Evolutionary conservation across 2,113 vertebrate species (phyloP).

Genomic region (Mus pahari): DNA sequence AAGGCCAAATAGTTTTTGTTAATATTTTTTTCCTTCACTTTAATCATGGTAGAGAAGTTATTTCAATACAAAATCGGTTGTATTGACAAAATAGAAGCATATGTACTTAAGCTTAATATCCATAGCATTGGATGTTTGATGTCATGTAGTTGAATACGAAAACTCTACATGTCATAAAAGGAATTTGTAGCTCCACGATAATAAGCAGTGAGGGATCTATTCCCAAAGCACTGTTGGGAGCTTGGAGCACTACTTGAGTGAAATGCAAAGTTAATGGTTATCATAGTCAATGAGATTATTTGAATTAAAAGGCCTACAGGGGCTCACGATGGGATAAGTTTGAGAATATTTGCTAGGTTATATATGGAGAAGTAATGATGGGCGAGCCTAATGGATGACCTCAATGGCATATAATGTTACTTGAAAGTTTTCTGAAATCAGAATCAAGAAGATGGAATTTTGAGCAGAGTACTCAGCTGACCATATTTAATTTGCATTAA

Average conservation of each 20-base stretch:
- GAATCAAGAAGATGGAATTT: neutral
- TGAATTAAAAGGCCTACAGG: neutral
- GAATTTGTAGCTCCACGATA: neutral
- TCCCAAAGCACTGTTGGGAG: neutral
- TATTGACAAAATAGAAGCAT: neutral
- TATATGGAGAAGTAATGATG: neutral
- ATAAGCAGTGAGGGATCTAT: neutral
- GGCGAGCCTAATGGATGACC: neutral
- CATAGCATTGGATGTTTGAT: neutral
- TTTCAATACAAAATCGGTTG: neutral
- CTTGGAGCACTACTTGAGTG: neutral
- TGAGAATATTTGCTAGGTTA: neutral
- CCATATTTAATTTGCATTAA: neutral
- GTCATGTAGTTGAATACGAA: neutral
- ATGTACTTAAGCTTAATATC: neutral
- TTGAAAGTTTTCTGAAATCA: neutral
- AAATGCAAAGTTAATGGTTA: slow-evolving; percentile 2
- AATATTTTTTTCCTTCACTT: neutral
- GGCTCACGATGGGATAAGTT: neutral
- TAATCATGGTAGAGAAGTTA: neutral
- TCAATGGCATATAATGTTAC: neutral
- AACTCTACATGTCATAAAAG: neutral
- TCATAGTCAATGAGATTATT: neutral
- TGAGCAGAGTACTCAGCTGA: neutral
- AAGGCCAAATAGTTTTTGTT: neutral